Evolutionary conservation across 2,113 vertebrate species (phyloP).

Genomic region (Saguinus imperator): DNA sequence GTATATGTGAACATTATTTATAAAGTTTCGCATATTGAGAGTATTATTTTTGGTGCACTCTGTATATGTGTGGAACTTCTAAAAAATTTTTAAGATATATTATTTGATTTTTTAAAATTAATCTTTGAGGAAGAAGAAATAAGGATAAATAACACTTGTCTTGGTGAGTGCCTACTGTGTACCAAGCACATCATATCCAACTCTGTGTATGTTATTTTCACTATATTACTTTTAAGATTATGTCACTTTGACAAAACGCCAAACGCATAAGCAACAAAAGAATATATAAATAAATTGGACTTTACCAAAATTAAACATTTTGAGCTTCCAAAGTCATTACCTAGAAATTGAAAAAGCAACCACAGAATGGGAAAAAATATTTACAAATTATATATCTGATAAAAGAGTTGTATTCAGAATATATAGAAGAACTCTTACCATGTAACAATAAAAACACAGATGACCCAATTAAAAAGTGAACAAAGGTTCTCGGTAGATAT

Average conservation of each 20-base stretch:
- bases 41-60: neutral
- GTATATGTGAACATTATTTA: neutral
- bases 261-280: neutral
- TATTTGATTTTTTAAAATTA: neutral
- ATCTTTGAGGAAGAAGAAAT: neutral
- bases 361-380: neutral
- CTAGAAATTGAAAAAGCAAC: neutral
- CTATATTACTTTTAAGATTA: neutral
- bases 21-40: neutral
- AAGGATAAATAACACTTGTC: neutral
- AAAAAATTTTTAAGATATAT: neutral
- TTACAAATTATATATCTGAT: neutral
- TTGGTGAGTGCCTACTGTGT: neutral
- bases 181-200: neutral
- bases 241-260: neutral
- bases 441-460: neutral
- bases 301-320: neutral
- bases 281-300: neutral
- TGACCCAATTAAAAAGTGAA: neutral
- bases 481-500: neutral
- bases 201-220: neutral
- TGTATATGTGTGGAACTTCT: neutral
- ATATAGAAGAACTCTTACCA: neutral
- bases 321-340: neutral
- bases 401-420: neutral